A percentile compares a stretch with the other conserved stretches of the same genome.
Conservation (phyloP, 35 echinoderm and acorn worm species). For the Apostichopus japonicus region DNA sequence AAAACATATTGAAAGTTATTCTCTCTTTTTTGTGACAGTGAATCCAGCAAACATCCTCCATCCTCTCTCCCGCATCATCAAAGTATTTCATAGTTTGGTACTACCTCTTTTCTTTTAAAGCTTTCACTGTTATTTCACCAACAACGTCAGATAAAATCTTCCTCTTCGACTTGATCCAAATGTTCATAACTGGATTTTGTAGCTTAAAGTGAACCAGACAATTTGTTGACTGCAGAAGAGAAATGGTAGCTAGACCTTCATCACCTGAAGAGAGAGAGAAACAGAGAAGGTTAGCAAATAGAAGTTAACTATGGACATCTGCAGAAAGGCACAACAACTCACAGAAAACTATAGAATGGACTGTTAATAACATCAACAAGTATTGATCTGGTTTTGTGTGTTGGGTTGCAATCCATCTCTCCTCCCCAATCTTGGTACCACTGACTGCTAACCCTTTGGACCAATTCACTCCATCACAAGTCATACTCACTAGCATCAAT, state of each 20-base stretch:
- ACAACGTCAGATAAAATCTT: conserved; percentile 1
- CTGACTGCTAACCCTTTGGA: no score
- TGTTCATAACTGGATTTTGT: neutral
- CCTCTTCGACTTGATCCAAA: neutral
- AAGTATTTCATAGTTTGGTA: no score
- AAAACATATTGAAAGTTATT: no score
- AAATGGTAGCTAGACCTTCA: neutral
- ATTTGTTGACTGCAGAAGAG: neutral
- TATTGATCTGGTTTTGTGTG: neutral
- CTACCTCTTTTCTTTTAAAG: neutral
- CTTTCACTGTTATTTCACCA: neutral
- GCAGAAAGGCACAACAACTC: no score
- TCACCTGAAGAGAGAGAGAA: neutral
- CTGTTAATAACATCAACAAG: neutral
- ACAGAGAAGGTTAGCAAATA: no score
- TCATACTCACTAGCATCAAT: no score
- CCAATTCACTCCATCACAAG: no score
- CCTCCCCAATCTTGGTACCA: neutral
- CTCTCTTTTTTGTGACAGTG: no score
- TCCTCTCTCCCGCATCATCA: no score
- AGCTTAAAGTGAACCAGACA: neutral
- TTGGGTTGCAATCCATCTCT: neutral
- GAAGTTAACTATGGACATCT: no score
- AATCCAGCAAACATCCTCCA: no score
- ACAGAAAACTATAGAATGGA: neutral